Percentiles rank a stretch among this genome's conserved stretches.
phyloP scores from a whole-genome alignment of 2,113 vertebrate species.

The Anseranas semipalmata region DNA sequence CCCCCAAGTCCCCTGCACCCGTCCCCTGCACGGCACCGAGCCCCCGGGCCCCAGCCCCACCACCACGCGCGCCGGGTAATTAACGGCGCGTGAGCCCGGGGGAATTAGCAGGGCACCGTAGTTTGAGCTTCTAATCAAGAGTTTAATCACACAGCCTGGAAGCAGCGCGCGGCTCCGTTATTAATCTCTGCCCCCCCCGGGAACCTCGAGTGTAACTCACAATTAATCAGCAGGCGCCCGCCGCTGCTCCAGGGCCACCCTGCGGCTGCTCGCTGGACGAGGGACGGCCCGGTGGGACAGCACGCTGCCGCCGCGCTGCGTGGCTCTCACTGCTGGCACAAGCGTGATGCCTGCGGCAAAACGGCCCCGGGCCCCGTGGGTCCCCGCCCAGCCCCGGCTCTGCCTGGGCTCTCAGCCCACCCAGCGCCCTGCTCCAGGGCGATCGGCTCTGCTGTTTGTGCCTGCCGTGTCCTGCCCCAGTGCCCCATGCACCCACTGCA shows the following conservation, averaged over 20 bases:
- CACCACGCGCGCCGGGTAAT: background rate
- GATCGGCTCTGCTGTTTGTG: background rate
- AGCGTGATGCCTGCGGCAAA: background rate
- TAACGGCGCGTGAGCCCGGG: background rate
- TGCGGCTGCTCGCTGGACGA: fast-evolving
- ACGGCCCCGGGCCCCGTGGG: fast-evolving
- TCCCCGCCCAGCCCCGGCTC: too few species aligned
- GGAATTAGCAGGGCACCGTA: constrained; percentile 36
- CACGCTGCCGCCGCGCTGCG: too few species aligned
- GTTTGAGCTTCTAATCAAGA: constrained; percentile 65
- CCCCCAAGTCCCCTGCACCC: background rate
- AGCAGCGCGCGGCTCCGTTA: background rate
- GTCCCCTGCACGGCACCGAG: fast-evolving
- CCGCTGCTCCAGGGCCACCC: background rate
- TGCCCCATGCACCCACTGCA: too few species aligned
- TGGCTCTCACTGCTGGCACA: background rate
- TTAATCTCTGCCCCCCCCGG: constrained; percentile 44
- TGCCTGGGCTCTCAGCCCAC: background rate
- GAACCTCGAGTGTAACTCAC: constrained; percentile 4
- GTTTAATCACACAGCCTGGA: constrained; percentile 58
- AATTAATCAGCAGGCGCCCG: background rate
- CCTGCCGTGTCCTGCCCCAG: background rate
- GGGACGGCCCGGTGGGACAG: too few species aligned
- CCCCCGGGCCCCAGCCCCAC: fast-evolving
- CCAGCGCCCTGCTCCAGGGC: fast-evolving